Base-by-base conservation (phyloP, 2,113 vertebrate species). In the Hyla sarda region DNA sequence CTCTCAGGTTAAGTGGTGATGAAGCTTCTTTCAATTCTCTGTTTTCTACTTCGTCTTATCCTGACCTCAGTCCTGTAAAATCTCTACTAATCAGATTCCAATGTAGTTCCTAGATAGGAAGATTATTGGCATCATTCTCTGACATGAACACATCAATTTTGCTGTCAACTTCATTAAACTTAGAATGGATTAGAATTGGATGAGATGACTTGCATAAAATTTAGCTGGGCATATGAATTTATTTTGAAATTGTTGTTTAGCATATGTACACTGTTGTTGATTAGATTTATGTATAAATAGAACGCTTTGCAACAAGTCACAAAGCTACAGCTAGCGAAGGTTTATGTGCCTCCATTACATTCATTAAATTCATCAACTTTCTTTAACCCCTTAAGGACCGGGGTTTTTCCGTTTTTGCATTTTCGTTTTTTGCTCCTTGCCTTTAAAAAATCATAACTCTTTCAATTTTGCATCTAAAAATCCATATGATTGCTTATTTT, bases 151-250 rank as follows among this genome's bases (percentile, higher is more conserved):
- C 91, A 90, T 93, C 92, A 91, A 93, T 92, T 91, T 88, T 88
- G 86, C 89, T 13, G 0, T 87, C 90, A 73, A 92, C 91, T 91
- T 91, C 92, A 92, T 93, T 92, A 92, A 92, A 93, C 89, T 88
- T 78, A 86, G 89, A 91, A 90, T 89, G 89, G 90, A 91, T 91
- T 90, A 91, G 89, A 91, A 92, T 92, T 91, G 91, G 92, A 91
- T 37, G 32, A 87, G 89, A 88, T 92, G 88, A 88, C 89, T 89
- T 89, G n/a, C 77, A 25, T 89, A 82, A 62, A 28, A 62, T 62
- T 25, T 13, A 62, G 25, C 3, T 62, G 58, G 58, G n/a, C 2
- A 12, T 13, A 25, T 60, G 7, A 60, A 60, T 60, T 5, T 56
- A 23, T 21, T 56, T 56, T 21, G 8, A 56, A 56, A 7, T 23